Conservation (phyloP, 2,888 invertebrate genomes). For the Reticulitermes lucifugus region DNA sequence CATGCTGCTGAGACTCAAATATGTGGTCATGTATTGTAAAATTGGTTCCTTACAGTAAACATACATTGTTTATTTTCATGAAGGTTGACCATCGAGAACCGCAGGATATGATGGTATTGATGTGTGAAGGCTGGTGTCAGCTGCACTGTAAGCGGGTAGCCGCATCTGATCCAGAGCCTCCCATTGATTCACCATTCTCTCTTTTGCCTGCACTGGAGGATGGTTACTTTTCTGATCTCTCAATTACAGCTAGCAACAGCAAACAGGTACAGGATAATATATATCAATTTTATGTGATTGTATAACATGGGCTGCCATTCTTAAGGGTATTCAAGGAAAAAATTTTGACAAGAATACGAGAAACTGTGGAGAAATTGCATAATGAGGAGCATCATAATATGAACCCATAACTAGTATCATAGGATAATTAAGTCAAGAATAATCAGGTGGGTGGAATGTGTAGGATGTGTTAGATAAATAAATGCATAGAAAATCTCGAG, state of each 20-base stretch:
- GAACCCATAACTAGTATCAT: no score
- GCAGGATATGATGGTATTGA: slow-evolving; percentile 68
- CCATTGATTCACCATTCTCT: slow-evolving; percentile 70
- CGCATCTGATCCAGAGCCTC: slow-evolving; percentile 63
- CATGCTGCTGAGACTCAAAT: no score
- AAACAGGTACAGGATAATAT: slow-evolving; percentile 63
- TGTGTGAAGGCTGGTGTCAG: slow-evolving; percentile 73
- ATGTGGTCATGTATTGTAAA: no score
- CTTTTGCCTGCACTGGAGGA: slow-evolving; percentile 74
- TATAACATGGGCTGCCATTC: not conserved
- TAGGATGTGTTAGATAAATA: no score
- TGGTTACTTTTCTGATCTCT: slow-evolving; percentile 73
- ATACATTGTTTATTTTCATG: slow-evolving; percentile 54
- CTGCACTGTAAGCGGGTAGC: slow-evolving; percentile 71
- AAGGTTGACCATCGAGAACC: slow-evolving; percentile 67
- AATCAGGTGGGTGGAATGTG: no score
- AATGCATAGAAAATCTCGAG: no score
- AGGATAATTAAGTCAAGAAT: no score
- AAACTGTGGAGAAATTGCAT: no score
- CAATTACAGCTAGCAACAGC: slow-evolving; percentile 66
- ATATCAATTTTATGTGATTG: not conserved
- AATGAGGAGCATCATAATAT: no score
- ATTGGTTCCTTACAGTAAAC: not conserved
- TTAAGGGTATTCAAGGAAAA: not conserved
- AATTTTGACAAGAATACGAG: no score